Percentiles rank a stretch among this genome's conserved stretches.
Evolutionary conservation across 1,140 invertebrate species (phyloP).

Genomic region (Probaryconus sp.): DNA sequence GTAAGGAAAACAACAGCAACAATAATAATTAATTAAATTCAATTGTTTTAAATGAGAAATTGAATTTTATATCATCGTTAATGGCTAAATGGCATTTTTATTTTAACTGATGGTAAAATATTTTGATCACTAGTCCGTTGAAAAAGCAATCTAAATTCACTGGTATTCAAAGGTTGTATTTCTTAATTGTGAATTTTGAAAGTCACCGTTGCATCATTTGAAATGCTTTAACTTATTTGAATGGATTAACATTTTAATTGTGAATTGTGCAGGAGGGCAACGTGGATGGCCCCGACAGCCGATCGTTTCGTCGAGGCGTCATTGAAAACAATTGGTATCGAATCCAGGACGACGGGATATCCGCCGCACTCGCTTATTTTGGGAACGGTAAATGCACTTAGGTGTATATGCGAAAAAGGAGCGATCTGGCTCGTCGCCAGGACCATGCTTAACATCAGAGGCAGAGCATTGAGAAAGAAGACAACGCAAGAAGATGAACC

Average conservation of each 20-base stretch:
- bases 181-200: no score
- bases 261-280: constrained; percentile 79
- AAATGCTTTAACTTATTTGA: no score
- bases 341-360: constrained; percentile 87
- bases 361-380: constrained; percentile 85
- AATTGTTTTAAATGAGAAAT: no score
- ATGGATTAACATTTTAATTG: constrained; percentile 22
- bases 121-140: no score
- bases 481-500: constrained; percentile 12
- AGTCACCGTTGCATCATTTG: no score
- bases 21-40: no score
- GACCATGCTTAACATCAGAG: constrained; percentile 81
- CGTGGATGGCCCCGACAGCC: constrained; percentile 88
- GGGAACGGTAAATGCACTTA: constrained; percentile 77
- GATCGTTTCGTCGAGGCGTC: constrained; percentile 87
- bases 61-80: no score
- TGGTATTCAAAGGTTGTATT: no score
- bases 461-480: constrained; percentile 74
- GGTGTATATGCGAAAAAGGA: constrained; percentile 78
- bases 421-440: constrained; percentile 80
- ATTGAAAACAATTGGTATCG: constrained; percentile 87
- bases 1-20: no score
- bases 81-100: no score
- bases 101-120: no score
- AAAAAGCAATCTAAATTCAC: no score